Evolutionary conservation across 2,113 vertebrate genomes (phyloP), one percentile per base, ranked within the genome.

Genomic region (Potamarius usumacintae): DNA sequence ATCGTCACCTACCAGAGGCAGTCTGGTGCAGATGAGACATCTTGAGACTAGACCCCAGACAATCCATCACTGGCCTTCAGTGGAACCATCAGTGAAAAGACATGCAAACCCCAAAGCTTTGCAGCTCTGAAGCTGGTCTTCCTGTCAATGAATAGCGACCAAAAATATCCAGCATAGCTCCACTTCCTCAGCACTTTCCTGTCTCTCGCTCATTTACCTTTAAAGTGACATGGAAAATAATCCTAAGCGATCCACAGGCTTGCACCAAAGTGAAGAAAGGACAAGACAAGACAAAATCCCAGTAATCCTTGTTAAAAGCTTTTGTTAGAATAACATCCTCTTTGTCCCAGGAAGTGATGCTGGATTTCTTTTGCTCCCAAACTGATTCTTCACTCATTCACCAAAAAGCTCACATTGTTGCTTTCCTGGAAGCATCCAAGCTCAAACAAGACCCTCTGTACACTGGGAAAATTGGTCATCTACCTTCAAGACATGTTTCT

Each of bases 1-100:
- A 83, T 86, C 87, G 80, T 78, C 90, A 94, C 93, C 92, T 94
- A 92, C 92, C 93, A 22, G 89, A 91, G 88, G 82, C 60, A 9
- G 85, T 3, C 50, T 7, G 57, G 81, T 79, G 89, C 42, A 90
- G 86, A 79, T 34, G 79, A 71, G 88, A 91, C 89, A 77, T 91
- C 85, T 85, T 25, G 88, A 90, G 89, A 27, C 53, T 4, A 83
- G 82, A 62, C 10, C 15, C 74, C 77, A 91, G 86, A 55, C 74
- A 90, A 83, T 95, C 92, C 94, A 94, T 93, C 89, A 84, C 52
- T 62, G 72, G 17, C 63, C 87, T 62, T 82, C 34, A 78, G 78
- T 48, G 20, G 18, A 52, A 63, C 62, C 52, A 20, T 62, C n/a
- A 55, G 15, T 12, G 12, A 14, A 17, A 52, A 81, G 7, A 63